These are phyloP conservation scores for Arizona elegans DNA, from an alignment of 2,113 vertebrate genomes.

Conservation along the genomic window DNA sequence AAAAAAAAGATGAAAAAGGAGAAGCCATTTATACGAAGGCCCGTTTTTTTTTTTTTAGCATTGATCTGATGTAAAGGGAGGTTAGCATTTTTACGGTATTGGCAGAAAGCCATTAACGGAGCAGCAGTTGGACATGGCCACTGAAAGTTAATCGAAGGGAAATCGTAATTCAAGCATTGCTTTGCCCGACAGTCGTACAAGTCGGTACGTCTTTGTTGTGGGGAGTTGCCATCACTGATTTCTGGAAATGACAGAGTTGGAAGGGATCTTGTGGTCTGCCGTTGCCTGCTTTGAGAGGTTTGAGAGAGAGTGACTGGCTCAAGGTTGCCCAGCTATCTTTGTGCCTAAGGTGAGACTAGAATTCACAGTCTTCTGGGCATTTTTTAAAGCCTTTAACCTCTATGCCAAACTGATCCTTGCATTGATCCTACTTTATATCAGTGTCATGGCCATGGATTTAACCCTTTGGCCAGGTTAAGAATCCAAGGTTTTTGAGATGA, in stretches of 20 bases:
- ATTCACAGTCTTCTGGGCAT: no score
- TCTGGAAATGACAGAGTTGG: slow-evolving; percentile 2
- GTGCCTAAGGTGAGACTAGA: no score
- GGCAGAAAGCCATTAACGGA: slow-evolving; percentile 75
- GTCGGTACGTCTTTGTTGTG: slow-evolving; percentile 7
- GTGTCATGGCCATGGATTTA: no score
- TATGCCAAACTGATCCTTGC: no score
- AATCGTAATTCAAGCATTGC: slow-evolving; percentile 45
- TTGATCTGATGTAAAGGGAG: slow-evolving; percentile 75
- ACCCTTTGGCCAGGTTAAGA: no score
- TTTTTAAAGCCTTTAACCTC: no score
- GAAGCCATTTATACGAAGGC: slow-evolving; percentile 65
- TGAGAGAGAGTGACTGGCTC: no score
- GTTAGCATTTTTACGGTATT: slow-evolving; percentile 77
- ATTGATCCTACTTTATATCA: no score
- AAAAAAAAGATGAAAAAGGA: slow-evolving; percentile 54
- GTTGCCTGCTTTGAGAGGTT: no score
- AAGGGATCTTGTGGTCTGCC: background rate
- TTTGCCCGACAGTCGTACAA: slow-evolving; percentile 50
- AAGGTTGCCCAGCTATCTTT: no score
- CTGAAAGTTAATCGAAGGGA: slow-evolving; percentile 71
- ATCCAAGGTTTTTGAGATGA: no score
- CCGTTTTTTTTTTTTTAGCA: slow-evolving; percentile 43
- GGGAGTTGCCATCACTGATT: slow-evolving; percentile 29
- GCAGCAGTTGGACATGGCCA: slow-evolving; percentile 60